Conservation (phyloP, 2,888 invertebrate species). For the Melanophora roralis region DNA sequence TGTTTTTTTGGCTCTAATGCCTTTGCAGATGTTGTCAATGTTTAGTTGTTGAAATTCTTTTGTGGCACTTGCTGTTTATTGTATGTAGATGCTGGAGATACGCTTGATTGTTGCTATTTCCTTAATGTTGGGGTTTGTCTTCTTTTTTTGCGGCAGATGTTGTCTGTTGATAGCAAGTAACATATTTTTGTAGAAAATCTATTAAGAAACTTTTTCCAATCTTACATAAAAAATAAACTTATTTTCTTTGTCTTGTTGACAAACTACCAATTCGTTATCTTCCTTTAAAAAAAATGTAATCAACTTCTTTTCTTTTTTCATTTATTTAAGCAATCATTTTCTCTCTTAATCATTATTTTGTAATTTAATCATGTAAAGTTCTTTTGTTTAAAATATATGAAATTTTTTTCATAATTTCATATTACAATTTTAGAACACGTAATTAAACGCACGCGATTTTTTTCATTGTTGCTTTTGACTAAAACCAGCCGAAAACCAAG, state of each 20-base stretch:
- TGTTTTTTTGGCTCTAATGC: constrained; percentile 20
- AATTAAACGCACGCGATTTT: constrained; percentile 55
- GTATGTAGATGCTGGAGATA: constrained; percentile 52
- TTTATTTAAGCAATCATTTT: not conserved
- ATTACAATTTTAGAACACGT: not conserved
- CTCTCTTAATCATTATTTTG: constrained; percentile 3
- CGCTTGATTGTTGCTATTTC: constrained; percentile 44
- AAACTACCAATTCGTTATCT: not conserved
- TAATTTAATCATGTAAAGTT: constrained; percentile 17
- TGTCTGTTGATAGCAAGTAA: constrained; percentile 55
- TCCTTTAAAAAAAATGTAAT: not conserved
- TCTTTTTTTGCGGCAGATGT: constrained; percentile 54
- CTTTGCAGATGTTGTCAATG: constrained; percentile 28
- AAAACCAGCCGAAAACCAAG: constrained; percentile 11
- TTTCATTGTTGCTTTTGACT: not conserved
- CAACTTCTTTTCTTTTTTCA: not conserved
- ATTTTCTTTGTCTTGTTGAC: not conserved
- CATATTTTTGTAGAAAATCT: constrained; percentile 38
- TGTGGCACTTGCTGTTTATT: constrained; percentile 59
- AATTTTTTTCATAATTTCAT: constrained; percentile 16
- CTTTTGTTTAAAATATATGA: not conserved
- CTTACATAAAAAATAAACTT: not conserved
- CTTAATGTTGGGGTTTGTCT: constrained; percentile 25
- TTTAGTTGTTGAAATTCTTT: constrained; percentile 51
- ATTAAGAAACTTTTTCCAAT: constrained; percentile 3